Percentiles rank a stretch among this genome's conserved stretches.
These are phyloP conservation scores for Apostichopus leukothele DNA, from an alignment of 53 echinoderm and acorn worm species.

Conservation along the genomic window DNA sequence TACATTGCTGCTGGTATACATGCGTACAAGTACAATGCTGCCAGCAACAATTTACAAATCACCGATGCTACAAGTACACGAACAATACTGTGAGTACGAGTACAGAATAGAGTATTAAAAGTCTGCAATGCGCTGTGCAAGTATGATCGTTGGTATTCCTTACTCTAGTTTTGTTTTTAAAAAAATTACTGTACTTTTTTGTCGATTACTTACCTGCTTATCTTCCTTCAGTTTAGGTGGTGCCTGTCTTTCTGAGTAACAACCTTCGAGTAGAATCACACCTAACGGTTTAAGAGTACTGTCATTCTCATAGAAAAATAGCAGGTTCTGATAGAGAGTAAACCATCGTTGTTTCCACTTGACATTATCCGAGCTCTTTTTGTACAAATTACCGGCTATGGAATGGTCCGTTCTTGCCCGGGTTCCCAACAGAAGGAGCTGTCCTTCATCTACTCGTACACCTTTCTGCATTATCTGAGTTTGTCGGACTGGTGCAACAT, in stretches of 20 bases:
- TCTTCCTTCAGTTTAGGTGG: constrained; percentile 75
- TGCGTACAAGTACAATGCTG: too few relatives aligned
- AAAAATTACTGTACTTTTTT: too few relatives aligned
- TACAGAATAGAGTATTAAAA: too few relatives aligned
- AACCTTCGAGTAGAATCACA: constrained; percentile 82
- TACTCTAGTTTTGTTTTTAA: too few relatives aligned
- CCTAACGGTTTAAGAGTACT: constrained; percentile 68
- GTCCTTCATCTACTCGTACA: constrained; percentile 82
- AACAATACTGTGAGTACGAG: too few relatives aligned
- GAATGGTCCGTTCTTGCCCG: constrained; percentile 88
- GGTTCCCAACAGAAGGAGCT: constrained; percentile 73
- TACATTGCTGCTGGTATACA: too few relatives aligned
- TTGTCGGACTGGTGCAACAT: constrained; percentile 14
- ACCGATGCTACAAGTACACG: too few relatives aligned
- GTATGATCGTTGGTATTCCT: too few relatives aligned
- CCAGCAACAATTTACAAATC: too few relatives aligned
- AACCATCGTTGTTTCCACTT: constrained; percentile 99
- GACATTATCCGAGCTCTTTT: constrained; percentile 94
- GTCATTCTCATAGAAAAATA: constrained; percentile 96
- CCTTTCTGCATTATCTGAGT: constrained; percentile 86
- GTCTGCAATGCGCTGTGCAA: too few relatives aligned
- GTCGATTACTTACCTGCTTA: constrained; percentile 65
- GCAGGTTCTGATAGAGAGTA: constrained; percentile 92
- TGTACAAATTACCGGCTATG: constrained; percentile 89
- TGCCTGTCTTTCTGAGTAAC: constrained; percentile 81